Percentiles rank a stretch among this genome's conserved stretches.
phyloP scores from a whole-genome alignment of 2,888 invertebrate species.

The Protophormia terraenovae region DNA sequence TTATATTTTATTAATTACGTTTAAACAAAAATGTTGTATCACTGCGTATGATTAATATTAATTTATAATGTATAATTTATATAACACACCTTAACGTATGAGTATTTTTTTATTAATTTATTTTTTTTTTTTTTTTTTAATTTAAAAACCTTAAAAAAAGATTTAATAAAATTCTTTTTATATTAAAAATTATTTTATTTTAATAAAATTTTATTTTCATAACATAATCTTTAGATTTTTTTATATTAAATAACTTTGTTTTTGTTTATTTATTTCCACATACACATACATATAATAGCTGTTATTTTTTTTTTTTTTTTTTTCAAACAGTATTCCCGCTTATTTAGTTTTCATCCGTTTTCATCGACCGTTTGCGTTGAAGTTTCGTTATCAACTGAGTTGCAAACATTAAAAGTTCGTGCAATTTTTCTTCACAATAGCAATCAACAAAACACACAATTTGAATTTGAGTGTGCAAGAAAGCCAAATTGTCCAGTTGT shows the following conservation, averaged over 20 bases:
- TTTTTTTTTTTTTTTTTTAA: background rate
- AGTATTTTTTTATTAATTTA: background rate
- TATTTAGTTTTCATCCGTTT: constrained; percentile 10
- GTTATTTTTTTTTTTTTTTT: too few species aligned
- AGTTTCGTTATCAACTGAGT: constrained; percentile 62
- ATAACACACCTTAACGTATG: constrained; percentile 1
- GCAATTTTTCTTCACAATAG: constrained; percentile 11
- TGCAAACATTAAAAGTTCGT: constrained; percentile 26
- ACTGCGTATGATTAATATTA: constrained; percentile 27
- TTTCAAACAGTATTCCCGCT: background rate
- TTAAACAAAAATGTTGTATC: background rate
- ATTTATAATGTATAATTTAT: background rate
- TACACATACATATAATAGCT: background rate
- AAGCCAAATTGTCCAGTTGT: background rate
- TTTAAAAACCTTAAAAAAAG: background rate
- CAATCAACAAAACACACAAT: background rate
- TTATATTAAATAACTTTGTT: background rate
- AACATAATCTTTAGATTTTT: too few species aligned
- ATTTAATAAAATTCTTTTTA: background rate
- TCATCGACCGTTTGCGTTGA: constrained; percentile 51
- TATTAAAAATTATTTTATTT: background rate
- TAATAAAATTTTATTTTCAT: too few species aligned
- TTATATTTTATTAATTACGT: background rate
- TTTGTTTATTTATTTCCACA: background rate
- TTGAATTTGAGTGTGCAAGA: background rate